These are phyloP conservation scores for Ricordea florida DNA, from an alignment of 92 coral and sea anemone genomes.

Conservation along the genomic window DNA sequence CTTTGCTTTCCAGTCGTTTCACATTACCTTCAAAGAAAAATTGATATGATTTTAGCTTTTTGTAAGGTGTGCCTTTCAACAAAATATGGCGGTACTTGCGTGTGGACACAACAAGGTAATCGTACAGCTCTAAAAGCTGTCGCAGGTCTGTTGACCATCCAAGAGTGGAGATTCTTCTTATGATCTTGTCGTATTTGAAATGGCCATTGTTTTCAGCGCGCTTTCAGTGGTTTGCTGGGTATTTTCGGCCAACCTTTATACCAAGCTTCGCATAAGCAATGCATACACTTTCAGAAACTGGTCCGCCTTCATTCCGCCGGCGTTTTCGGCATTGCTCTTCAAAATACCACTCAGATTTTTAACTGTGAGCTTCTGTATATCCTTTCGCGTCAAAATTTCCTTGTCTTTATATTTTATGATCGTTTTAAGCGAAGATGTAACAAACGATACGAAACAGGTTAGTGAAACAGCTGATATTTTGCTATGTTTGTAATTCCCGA, in stretches of 20 bases:
- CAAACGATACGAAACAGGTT: too few species aligned
- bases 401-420: not conserved
- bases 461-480: too few species aligned
- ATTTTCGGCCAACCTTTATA: not conserved
- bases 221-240: not conserved
- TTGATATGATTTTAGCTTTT: conserved; percentile 51
- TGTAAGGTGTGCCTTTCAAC: conserved; percentile 36
- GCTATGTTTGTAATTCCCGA: too few species aligned
- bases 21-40: conserved; percentile 39
- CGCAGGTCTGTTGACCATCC: too few species aligned
- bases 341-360: conserved; percentile 21
- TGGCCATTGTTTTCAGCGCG: conserved; percentile 6
- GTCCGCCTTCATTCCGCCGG: conserved; percentile 51
- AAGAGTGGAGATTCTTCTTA: too few species aligned
- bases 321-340: conserved; percentile 20
- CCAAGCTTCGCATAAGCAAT: conserved; percentile 26
- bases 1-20: conserved; percentile 31
- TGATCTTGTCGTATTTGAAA: too few species aligned
- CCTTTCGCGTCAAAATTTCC: not conserved
- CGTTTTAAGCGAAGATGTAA: too few species aligned
- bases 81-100: conserved; percentile 11
- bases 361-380: conserved; percentile 20
- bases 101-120: conserved; percentile 37
- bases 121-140: too few species aligned
- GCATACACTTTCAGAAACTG: conserved; percentile 42